A percentile compares a stretch with the other conserved stretches of the same genome.
Conservation (phyloP, 2,797 vertebrate species). For the Scomberomorus guttatus region DNA sequence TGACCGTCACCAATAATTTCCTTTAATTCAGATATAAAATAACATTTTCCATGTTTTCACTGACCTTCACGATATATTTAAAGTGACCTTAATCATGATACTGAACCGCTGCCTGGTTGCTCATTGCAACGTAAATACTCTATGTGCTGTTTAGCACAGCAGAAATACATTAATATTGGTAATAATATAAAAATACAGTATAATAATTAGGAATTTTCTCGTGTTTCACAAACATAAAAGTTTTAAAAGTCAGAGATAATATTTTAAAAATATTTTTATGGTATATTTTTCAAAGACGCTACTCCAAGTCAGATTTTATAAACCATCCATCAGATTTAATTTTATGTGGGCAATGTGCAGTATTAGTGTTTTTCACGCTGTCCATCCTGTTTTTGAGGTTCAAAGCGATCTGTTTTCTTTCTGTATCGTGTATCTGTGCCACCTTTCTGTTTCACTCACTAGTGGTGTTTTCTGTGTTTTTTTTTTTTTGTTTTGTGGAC, state of each 20-base stretch:
- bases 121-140: not conserved
- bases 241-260: not conserved
- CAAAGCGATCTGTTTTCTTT: slow-evolving; percentile 7
- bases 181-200: not conserved
- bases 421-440: not conserved
- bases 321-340: slow-evolving; percentile 5
- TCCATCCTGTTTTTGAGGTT: slow-evolving; percentile 20
- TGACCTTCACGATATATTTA: not conserved
- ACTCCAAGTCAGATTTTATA: not conserved
- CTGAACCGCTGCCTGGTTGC: not conserved
- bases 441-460: slow-evolving; percentile 33
- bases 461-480: slow-evolving; percentile 9
- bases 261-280: slow-evolving; percentile 4
- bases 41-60: not conserved
- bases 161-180: not conserved
- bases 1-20: not conserved
- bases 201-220: not conserved
- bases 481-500: slow-evolving; percentile 23
- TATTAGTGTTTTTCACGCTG: slow-evolving; percentile 6
- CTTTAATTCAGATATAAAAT: not conserved
- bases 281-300: slow-evolving; percentile 1
- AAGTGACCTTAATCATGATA: not conserved
- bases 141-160: not conserved
- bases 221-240: not conserved
- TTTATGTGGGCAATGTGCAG: slow-evolving; percentile 21